Percentiles rank a stretch among this genome's conserved stretches.
Conservation (phyloP, 1,140 invertebrate species). For the Spodoptera frugiperda region DNA sequence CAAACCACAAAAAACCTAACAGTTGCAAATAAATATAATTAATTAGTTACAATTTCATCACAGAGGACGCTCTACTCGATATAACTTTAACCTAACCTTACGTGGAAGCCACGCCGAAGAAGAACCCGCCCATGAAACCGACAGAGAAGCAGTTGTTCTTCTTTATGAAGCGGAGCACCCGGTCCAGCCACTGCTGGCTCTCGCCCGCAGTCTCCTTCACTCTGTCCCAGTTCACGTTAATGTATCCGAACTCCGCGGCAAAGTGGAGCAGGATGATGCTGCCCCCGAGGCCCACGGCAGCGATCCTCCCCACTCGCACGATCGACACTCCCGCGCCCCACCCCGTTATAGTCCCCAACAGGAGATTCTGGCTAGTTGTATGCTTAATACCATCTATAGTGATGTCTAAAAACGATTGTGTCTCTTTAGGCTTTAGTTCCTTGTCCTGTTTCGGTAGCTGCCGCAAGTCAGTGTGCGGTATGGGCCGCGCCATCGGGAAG, state of each 20-base stretch:
- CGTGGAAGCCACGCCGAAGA: slow-evolving; percentile 91
- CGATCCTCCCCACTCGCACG: slow-evolving; percentile 95
- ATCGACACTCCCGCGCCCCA: slow-evolving; percentile 68
- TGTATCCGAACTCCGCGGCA: slow-evolving; percentile 95
- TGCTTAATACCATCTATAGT: slow-evolving; percentile 62
- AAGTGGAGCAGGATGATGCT: slow-evolving; percentile 95
- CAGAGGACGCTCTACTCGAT: not conserved
- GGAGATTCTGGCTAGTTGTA: slow-evolving; percentile 62
- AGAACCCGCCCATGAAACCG: slow-evolving; percentile 93
- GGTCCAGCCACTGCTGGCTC: slow-evolving; percentile 90
- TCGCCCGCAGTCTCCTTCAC: slow-evolving; percentile 91
- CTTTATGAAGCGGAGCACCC: slow-evolving; percentile 89
- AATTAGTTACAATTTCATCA: not conserved
- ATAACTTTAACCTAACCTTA: slow-evolving; percentile 63
- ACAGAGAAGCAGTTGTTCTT: slow-evolving; percentile 91
- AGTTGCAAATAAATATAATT: not conserved
- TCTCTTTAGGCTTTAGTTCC: slow-evolving; percentile 57
- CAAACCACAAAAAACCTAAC: slow-evolving; percentile 3
- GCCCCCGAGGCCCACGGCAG: slow-evolving; percentile 94
- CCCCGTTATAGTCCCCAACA: slow-evolving; percentile 66
- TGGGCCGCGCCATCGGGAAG: slow-evolving; percentile 67
- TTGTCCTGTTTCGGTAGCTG: slow-evolving; percentile 54
- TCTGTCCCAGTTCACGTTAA: slow-evolving; percentile 95
- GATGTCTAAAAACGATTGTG: slow-evolving; percentile 59
- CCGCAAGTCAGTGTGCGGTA: slow-evolving; percentile 65